These are phyloP conservation scores for Manduca sexta DNA, from an alignment of 1,140 invertebrate genomes.

Conservation along the genomic window DNA sequence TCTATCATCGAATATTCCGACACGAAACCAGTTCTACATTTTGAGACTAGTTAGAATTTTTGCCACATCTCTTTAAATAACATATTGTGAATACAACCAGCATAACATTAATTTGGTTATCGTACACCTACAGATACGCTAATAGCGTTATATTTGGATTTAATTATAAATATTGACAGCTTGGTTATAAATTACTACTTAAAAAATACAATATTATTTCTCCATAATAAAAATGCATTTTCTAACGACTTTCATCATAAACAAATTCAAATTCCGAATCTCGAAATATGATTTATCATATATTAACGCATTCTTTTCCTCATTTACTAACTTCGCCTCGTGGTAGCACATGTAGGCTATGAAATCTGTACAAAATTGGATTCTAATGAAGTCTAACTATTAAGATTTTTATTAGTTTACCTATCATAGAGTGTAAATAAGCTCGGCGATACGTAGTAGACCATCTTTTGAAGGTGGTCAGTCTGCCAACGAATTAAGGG, in stretches of 20 bases:
- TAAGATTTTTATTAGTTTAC: too few species aligned
- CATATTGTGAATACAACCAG: constrained; percentile 11
- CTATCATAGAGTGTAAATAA: too few species aligned
- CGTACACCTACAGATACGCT: constrained; percentile 16
- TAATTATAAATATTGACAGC: constrained; percentile 22
- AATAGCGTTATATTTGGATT: constrained; percentile 22
- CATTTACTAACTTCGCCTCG: too few species aligned
- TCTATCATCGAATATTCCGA: constrained; percentile 63
- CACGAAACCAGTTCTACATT: constrained; percentile 56
- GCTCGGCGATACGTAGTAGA: too few species aligned
- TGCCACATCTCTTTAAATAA: constrained; percentile 15
- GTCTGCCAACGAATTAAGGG: too few species aligned
- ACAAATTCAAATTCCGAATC: too few species aligned
- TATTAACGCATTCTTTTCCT: too few species aligned
- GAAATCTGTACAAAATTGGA: too few species aligned
- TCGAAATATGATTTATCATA: too few species aligned
- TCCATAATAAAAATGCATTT: neutral
- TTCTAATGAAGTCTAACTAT: too few species aligned
- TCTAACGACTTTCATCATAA: neutral
- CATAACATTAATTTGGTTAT: constrained; percentile 27
- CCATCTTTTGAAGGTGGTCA: too few species aligned
- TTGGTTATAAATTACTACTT: constrained; percentile 19
- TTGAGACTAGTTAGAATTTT: constrained; percentile 34
- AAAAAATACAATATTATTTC: constrained; percentile 13
- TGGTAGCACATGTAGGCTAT: too few species aligned